phyloP scores from a whole-genome alignment of 2,888 invertebrate genomes.

The Keiferia lycopersicella region DNA sequence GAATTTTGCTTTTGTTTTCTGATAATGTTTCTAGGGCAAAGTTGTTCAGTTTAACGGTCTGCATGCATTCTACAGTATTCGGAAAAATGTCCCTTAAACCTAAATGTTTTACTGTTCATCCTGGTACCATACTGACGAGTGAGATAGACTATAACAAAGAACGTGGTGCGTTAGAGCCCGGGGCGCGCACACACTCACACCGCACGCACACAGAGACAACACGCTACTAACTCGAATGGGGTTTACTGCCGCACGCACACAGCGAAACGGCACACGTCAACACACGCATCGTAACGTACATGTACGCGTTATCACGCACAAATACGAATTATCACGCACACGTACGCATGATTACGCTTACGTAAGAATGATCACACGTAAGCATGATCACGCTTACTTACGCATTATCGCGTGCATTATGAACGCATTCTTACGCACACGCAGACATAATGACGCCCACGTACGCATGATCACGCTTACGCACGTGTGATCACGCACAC shows the following conservation, averaged over 20 bases:
- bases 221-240: constrained; percentile 61
- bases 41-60: too few species aligned
- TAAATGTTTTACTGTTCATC: not conserved
- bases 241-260: constrained; percentile 52
- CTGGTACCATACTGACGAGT: not conserved
- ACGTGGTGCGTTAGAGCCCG: not conserved
- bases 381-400: not conserved
- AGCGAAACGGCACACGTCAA: constrained; percentile 11
- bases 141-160: not conserved
- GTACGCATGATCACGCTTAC: constrained; percentile 8
- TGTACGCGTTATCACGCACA: not conserved
- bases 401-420: not conserved
- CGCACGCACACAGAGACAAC: constrained; percentile 39
- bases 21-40: too few species aligned
- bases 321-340: not conserved
- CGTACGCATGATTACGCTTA: constrained; percentile 27
- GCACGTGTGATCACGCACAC: not conserved
- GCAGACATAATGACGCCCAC: constrained; percentile 1
- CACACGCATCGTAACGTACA: constrained; percentile 9
- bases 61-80: too few species aligned
- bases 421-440: not conserved
- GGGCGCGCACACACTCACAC: constrained; percentile 29
- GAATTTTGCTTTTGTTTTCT: too few species aligned
- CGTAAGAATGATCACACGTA: constrained; percentile 26
- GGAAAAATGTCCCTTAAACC: too few species aligned